phyloP scores from a whole-genome alignment of 2,113 vertebrate species.

The Oncorhynchus kisutch region DNA sequence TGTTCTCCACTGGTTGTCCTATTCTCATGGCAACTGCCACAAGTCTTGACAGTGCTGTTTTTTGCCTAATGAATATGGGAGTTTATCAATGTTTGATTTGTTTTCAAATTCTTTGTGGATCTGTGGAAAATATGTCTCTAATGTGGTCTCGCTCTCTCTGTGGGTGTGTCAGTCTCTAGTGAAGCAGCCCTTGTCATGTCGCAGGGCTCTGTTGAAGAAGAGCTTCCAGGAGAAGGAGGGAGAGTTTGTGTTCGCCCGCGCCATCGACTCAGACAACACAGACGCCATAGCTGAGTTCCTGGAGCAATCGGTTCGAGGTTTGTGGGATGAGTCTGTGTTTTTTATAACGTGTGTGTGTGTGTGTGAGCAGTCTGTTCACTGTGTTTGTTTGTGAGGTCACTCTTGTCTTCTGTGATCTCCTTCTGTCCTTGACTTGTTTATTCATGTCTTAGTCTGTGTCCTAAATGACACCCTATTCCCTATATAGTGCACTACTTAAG shows the following conservation, averaged over 20 bases:
- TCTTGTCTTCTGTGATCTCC: neutral
- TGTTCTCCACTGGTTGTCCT: too few species aligned
- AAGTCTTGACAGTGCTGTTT: too few species aligned
- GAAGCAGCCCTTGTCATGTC: conserved; percentile 77
- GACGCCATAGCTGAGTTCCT: conserved; percentile 88
- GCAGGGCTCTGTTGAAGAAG: conserved; percentile 79
- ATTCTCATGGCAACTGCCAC: too few species aligned
- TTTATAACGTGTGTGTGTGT: conserved; percentile 10
- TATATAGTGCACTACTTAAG: too few species aligned
- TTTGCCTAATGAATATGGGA: too few species aligned
- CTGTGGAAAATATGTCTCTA: too few species aligned
- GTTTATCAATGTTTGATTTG: too few species aligned
- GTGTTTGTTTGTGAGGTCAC: conserved; percentile 1
- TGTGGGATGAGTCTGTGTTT: conserved; percentile 33
- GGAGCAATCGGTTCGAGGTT: conserved; percentile 87
- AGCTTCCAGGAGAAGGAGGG: conserved; percentile 85
- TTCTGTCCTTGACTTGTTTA: neutral
- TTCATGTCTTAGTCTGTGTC: conserved; percentile 20
- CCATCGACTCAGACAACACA: conserved; percentile 77
- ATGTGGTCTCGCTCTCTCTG: too few species aligned
- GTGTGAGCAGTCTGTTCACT: conserved; percentile 6
- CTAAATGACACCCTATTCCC: too few species aligned
- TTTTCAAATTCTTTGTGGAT: too few species aligned
- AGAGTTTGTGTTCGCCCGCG: conserved; percentile 85
- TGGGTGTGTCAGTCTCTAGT: conserved; percentile 77